A percentile compares a stretch with the other conserved stretches of the same genome.
Conservation (phyloP, 2,113 vertebrate species). For the Oryzias javanicus region DNA sequence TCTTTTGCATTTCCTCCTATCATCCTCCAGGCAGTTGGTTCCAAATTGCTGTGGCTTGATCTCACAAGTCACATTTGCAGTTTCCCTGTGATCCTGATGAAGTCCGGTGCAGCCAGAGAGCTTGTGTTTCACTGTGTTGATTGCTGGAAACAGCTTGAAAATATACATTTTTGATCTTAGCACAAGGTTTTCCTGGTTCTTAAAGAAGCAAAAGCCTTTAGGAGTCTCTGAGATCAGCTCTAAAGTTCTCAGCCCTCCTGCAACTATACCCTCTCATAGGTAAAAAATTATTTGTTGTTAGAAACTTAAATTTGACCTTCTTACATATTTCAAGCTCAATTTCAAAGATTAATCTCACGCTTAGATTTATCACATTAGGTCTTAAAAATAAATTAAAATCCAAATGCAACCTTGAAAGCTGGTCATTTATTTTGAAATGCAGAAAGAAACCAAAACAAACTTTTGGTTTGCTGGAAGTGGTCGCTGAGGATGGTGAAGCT, state of each 20-base stretch:
- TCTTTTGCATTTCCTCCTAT: not conserved
- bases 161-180: constrained; percentile 15
- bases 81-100: constrained; percentile 30
- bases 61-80: constrained; percentile 43
- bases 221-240: too few species aligned
- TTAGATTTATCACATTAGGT: too few species aligned
- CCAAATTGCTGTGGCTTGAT: constrained; percentile 21
- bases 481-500: too few species aligned
- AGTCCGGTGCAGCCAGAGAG: constrained; percentile 31
- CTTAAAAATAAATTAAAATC: not conserved
- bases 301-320: not conserved
- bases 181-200: not conserved
- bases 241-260: not conserved
- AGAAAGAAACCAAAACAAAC: constrained; percentile 48
- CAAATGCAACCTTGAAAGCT: not conserved
- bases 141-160: constrained; percentile 25
- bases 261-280: not conserved
- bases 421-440: constrained; percentile 32
- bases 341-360: too few species aligned
- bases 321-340: too few species aligned
- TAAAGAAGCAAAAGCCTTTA: not conserved
- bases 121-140: constrained; percentile 39
- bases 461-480: too few species aligned
- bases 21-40: not conserved
- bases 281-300: not conserved